These are phyloP conservation scores for Tylochromis polylepis DNA, from an alignment of 2,113 vertebrate species.

Conservation along the genomic window DNA sequence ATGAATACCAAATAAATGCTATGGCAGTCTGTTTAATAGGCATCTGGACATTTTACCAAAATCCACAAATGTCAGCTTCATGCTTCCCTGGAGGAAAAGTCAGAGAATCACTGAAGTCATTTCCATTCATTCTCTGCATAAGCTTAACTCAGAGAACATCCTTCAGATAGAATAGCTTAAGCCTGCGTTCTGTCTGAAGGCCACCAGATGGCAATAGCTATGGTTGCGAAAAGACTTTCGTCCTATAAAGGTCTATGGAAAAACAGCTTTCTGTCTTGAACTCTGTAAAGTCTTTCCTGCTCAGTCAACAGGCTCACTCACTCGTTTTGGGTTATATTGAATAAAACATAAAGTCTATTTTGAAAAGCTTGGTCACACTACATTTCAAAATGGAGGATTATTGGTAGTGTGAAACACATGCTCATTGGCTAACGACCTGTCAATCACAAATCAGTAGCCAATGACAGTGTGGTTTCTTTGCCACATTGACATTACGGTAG, in stretches of 20 bases:
- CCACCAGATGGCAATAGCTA: neutral
- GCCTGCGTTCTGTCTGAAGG: neutral
- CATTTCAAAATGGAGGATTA: neutral
- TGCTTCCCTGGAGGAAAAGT: neutral
- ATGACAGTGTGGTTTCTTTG: neutral
- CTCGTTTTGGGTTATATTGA: neutral
- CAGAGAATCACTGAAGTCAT: neutral
- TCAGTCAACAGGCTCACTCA: neutral
- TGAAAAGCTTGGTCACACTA: neutral
- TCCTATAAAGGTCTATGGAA: neutral
- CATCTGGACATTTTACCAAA: neutral
- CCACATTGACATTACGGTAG: neutral
- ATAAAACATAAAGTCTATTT: neutral
- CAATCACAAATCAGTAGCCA: neutral
- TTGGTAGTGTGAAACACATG: neutral
- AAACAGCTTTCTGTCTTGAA: neutral
- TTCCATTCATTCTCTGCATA: neutral
- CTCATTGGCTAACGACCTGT: neutral
- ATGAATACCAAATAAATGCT: neutral
- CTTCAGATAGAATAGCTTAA: neutral
- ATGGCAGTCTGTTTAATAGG: neutral
- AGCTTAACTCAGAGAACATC: neutral
- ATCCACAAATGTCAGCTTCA: neutral
- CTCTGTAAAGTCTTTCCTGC: neutral
- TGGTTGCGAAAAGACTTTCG: neutral